Conservation (phyloP, 2,113 vertebrate genomes). For the Hypomesus transpacificus region DNA sequence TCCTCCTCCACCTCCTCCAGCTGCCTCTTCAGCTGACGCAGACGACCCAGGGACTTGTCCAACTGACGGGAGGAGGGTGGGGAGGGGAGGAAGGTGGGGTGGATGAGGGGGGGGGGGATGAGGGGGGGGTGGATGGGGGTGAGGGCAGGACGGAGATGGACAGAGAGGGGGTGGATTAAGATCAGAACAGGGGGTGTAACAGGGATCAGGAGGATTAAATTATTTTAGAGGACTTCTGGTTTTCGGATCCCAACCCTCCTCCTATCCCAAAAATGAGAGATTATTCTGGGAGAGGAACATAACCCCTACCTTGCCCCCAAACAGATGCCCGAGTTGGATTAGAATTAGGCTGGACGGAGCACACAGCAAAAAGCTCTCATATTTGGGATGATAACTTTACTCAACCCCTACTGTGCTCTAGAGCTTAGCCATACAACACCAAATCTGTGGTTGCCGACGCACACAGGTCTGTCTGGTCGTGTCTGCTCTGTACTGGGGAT, state of each 20-base stretch:
- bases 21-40: conserved; percentile 97
- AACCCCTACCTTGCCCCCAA: conserved; percentile 29
- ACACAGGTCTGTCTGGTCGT: not conserved
- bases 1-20: conserved; percentile 97
- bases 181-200: conserved; percentile 23
- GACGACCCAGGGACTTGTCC: conserved; percentile 79
- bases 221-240: conserved; percentile 45
- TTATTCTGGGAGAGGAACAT: conserved; percentile 28
- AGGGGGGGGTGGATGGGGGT: not conserved
- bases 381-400: conserved; percentile 32
- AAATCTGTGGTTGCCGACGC: not conserved
- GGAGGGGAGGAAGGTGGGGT: conserved; percentile 1
- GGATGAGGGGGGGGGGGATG: not conserved
- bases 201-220: conserved; percentile 52
- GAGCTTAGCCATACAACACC: not conserved
- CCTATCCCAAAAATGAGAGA: conserved; percentile 17
- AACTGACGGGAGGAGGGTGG: conserved; percentile 49
- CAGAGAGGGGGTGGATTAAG: conserved; percentile 41
- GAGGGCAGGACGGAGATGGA: not conserved
- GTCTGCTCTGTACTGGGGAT: not conserved
- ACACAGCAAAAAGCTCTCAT: conserved; percentile 36
- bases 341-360: conserved; percentile 50
- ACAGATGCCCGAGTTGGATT: conserved; percentile 44
- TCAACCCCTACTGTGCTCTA: not conserved
- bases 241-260: conserved; percentile 33